Evolutionary conservation across 2,797 vertebrate species (phyloP), one percentile per base, ranked within the genome.

Genomic region (Mus minutoides): DNA sequence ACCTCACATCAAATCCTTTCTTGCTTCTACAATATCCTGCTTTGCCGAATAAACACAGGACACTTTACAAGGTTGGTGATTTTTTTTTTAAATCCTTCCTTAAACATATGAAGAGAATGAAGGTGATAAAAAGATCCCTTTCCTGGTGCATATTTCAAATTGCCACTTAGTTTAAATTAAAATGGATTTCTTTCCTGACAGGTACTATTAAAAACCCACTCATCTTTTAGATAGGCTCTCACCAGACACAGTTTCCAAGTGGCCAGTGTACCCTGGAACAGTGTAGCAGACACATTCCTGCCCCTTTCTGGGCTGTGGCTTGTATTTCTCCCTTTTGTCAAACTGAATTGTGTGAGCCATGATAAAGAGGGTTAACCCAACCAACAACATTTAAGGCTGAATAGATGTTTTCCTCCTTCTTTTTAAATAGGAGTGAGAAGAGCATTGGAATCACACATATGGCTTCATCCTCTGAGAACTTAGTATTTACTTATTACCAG

Each of bases 91-190:
- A 26, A 76, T 71, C 8, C 22, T 77, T 95, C 31, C 40, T 21
- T 71, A 76, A 82, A 78, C 56, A 87, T 2, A 73, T 16, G 17
- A 71, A 88, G 37, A 73, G 79, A 89, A 54, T 40, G 82, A 91
- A 78, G 46, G 56, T 91, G 86, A 60, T 26, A 92, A 89, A 64
- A 69, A 46, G 62, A 83, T 29, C 88, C 40, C 34, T 88, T 82
- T 77, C 26, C 2, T 10, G 75, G 76, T 10, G 34, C 22, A 14
- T n/a, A 76, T 69, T 96, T 92, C 67, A 94, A 91, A 88, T 21
- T 64, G 92, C 56, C 52, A 46, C 83, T 84, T 84, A 73, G 78
- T 83, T 93, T 92, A 56, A 90, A 71, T 54, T 91, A 62, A 95
- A 92, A 67, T 83, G 31, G 31, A 12, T 88, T 75, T 89, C 14